These are phyloP conservation scores for Cossypha polioptera DNA, from an alignment of 2,797 vertebrate genomes.

Conservation along the genomic window DNA sequence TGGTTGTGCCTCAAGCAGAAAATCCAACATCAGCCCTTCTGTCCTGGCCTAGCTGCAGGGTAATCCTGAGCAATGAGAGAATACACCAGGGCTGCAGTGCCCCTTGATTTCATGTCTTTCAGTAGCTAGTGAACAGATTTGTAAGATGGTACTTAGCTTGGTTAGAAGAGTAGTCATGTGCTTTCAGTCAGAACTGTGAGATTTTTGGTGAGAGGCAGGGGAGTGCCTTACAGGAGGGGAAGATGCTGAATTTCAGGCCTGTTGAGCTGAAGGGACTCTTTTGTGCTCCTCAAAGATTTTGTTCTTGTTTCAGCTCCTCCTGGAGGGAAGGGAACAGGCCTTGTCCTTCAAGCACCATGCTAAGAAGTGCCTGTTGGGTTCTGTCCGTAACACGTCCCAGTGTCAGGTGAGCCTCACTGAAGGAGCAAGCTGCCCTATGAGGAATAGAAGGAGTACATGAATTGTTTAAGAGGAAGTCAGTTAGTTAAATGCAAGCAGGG, in stretches of 20 bases:
- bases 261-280: neutral
- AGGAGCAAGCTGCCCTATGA: neutral
- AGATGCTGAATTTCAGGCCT: neutral
- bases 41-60: neutral
- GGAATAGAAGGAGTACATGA: neutral
- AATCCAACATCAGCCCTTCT: neutral
- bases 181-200: neutral
- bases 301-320: neutral
- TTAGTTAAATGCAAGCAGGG: slow-evolving; percentile 30
- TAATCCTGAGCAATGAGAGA: fast-evolving
- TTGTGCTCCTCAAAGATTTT: neutral
- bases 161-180: neutral
- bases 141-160: neutral
- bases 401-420: neutral
- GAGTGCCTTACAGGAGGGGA: neutral
- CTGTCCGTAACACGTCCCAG: neutral
- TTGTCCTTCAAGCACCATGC: fast-evolving
- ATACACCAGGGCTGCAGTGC: neutral
- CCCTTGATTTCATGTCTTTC: neutral
- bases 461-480: slow-evolving; percentile 53
- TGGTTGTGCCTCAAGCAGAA: neutral
- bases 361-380: neutral
- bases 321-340: neutral
- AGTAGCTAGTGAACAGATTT: neutral
- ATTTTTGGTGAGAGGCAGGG: neutral